Evolutionary conservation across 2,113 vertebrate genomes (phyloP).

Genomic region (Neodon shergylaensis): DNA sequence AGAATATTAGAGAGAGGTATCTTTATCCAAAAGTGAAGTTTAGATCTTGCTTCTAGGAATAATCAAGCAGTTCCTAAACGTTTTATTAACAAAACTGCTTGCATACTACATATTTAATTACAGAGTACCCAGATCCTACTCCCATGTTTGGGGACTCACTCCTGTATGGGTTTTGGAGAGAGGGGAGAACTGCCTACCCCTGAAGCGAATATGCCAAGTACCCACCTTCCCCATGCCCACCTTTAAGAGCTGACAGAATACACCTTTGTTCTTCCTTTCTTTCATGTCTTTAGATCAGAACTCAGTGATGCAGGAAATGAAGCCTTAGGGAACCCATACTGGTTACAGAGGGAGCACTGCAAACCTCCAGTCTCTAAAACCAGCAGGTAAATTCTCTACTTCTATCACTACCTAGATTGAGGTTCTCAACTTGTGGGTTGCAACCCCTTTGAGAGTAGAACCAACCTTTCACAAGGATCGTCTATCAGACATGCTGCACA

Average conservation of each 20-base stretch:
- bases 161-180: not conserved
- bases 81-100: conserved; percentile 21
- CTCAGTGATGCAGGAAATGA: conserved; percentile 9
- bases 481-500: not conserved
- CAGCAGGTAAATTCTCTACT: conserved; percentile 14
- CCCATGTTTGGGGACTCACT: not conserved
- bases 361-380: not conserved
- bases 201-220: not conserved
- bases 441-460: not conserved
- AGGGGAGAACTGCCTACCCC: conserved; percentile 3
- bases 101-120: conserved; percentile 5
- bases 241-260: not conserved
- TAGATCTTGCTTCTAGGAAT: conserved; percentile 43
- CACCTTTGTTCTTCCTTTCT: not conserved
- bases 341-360: not conserved
- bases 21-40: conserved; percentile 62
- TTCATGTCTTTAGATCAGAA: not conserved
- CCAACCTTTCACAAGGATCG: not conserved
- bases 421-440: not conserved
- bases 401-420: not conserved
- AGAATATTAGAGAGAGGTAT: conserved; percentile 71
- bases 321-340: not conserved
- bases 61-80: not conserved
- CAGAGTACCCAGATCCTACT: not conserved
- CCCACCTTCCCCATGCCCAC: not conserved